These are phyloP conservation scores for Sycophaga agraensis DNA, from an alignment of 1,140 invertebrate species.

Conservation along the genomic window DNA sequence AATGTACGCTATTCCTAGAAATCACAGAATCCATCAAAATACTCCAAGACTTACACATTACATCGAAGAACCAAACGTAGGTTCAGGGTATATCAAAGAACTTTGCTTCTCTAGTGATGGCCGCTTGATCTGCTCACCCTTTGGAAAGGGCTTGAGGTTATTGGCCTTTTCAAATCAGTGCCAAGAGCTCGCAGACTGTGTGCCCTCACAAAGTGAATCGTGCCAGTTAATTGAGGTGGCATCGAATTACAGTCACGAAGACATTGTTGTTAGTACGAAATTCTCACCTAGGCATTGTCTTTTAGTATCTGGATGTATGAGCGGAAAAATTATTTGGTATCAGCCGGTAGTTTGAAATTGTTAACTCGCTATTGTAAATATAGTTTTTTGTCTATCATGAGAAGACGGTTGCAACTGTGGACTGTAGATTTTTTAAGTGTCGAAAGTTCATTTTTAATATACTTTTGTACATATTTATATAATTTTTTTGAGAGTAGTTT, in stretches of 20 bases:
- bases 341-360: constrained; percentile 68
- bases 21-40: constrained; percentile 70
- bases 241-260: constrained; percentile 72
- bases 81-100: constrained; percentile 85
- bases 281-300: constrained; percentile 85
- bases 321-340: constrained; percentile 87
- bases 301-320: constrained; percentile 84
- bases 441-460: neutral
- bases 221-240: constrained; percentile 65
- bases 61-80: constrained; percentile 84
- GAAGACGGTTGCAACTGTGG: constrained; percentile 2
- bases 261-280: constrained; percentile 87
- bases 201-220: constrained; percentile 57
- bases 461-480: constrained; percentile 27
- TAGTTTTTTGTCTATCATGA: constrained; percentile 1
- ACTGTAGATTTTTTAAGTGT: constrained; percentile 18
- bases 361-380: neutral
- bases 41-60: constrained; percentile 78
- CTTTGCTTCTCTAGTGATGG: constrained; percentile 88
- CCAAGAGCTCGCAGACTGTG: constrained; percentile 74
- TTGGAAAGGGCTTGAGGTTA: constrained; percentile 79
- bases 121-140: constrained; percentile 85
- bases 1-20: constrained; percentile 51
- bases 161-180: constrained; percentile 78
- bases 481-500: constrained; percentile 23